Evolutionary conservation across 2,888 invertebrate genomes (phyloP).

Genomic region (Drosophila putrida): DNA sequence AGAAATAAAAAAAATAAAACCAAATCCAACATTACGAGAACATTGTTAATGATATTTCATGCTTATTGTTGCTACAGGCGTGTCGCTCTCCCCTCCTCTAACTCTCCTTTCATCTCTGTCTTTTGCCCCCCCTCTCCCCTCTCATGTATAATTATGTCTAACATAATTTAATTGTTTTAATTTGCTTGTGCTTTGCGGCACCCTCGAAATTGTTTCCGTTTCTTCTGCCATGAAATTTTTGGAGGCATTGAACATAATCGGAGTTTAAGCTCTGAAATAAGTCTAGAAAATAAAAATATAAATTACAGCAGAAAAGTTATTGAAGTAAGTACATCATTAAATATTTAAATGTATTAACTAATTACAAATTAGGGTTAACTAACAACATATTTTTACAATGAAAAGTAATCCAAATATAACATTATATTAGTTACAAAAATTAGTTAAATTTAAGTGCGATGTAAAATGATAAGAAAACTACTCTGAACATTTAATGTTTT

Average conservation of each 20-base stretch:
- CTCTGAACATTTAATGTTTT: too few species aligned
- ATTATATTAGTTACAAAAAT: too few species aligned
- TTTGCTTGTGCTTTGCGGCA: constrained; percentile 46
- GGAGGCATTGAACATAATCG: constrained; percentile 2
- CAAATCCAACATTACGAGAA: constrained; percentile 15
- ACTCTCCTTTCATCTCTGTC: neutral
- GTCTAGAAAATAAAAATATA: neutral
- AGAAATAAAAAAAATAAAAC: neutral
- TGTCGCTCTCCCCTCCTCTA: constrained; percentile 2
- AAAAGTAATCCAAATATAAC: too few species aligned
- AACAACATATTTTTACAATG: too few species aligned
- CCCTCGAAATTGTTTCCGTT: constrained; percentile 43
- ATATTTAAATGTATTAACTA: too few species aligned
- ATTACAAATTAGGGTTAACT: too few species aligned
- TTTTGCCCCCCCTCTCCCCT: constrained; percentile 4
- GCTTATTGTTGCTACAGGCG: constrained; percentile 53
- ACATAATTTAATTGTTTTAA: constrained; percentile 72
- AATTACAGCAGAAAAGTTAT: too few species aligned
- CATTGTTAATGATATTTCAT: constrained; percentile 59
- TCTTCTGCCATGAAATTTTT: constrained; percentile 13
- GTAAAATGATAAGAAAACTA: too few species aligned
- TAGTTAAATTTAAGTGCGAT: too few species aligned
- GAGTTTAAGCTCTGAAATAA: constrained; percentile 3
- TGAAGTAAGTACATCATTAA: too few species aligned
- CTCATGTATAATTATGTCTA: constrained; percentile 58